Percentiles rank a stretch among this genome's conserved stretches.
These are phyloP conservation scores for Epizoanthus rinbou DNA, from an alignment of 92 coral and sea anemone species.

Conservation along the genomic window DNA sequence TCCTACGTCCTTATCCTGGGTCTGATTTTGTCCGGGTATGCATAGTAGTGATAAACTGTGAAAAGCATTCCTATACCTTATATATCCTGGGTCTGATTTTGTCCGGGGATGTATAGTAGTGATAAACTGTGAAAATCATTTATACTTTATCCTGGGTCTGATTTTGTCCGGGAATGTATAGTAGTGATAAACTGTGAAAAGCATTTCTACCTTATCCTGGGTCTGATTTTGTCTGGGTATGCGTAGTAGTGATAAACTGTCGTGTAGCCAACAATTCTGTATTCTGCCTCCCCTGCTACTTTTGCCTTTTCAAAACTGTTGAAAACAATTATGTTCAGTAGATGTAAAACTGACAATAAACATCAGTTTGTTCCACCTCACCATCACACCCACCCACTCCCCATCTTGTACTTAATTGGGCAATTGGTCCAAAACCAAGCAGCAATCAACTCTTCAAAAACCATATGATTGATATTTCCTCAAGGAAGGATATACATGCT, in stretches of 20 bases:
- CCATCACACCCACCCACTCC: too few relatives aligned
- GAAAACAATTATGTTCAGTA: too few relatives aligned
- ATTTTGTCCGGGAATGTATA: constrained; percentile 93
- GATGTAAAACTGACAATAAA: too few relatives aligned
- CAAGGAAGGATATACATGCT: too few relatives aligned
- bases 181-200: constrained; percentile 84
- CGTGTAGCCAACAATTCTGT: constrained; percentile 76
- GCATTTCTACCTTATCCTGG: constrained; percentile 48
- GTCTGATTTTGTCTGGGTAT: constrained; percentile 90
- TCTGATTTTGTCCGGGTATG: constrained; percentile 91
- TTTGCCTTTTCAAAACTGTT: constrained; percentile 84
- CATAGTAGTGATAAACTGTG: constrained; percentile 92
- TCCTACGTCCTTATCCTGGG: constrained; percentile 60
- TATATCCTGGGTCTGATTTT: constrained; percentile 79
- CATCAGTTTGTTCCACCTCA: too few relatives aligned
- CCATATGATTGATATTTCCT: too few relatives aligned
- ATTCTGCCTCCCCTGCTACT: constrained; percentile 70
- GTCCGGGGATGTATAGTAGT: too few relatives aligned
- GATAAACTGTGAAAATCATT: neutral
- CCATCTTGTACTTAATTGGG: too few relatives aligned
- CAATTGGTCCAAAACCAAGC: too few relatives aligned
- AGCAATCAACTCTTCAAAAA: too few relatives aligned
- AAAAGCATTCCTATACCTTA: neutral
- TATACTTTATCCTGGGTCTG: constrained; percentile 65
- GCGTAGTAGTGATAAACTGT: constrained; percentile 96